These are phyloP conservation scores for Centroberyx gerrardi DNA, from an alignment of 2,797 vertebrate genomes.

Conservation along the genomic window DNA sequence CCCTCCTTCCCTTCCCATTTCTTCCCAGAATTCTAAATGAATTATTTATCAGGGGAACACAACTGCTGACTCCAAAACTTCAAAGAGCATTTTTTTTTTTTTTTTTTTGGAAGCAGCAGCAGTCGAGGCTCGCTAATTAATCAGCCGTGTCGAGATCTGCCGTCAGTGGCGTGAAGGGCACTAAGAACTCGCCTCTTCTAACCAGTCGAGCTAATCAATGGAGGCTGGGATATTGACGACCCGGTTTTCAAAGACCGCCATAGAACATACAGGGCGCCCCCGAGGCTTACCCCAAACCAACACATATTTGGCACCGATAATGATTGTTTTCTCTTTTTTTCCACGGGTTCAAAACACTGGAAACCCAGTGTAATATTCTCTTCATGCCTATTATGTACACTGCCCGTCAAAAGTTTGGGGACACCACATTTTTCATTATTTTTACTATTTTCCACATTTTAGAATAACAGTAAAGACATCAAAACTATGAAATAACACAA, in stretches of 20 bases:
- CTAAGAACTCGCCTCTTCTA: constrained; percentile 24
- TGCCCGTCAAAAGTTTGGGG: no score
- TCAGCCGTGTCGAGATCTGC: constrained; percentile 41
- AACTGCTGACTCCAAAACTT: constrained; percentile 71
- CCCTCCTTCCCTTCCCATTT: constrained; percentile 18
- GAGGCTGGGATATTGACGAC: background rate
- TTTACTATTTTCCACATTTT: no score
- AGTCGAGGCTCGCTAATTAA: constrained; percentile 58
- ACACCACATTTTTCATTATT: no score
- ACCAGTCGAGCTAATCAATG: constrained; percentile 45
- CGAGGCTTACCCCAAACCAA: background rate
- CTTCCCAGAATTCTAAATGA: constrained; percentile 46
- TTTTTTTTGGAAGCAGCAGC: constrained; percentile 35
- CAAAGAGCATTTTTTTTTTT: constrained; percentile 46
- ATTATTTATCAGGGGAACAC: constrained; percentile 70
- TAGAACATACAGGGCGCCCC: background rate
- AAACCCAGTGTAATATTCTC: background rate
- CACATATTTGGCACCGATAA: background rate
- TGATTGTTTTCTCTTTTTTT: background rate
- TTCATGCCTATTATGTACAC: no score
- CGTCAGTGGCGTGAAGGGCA: constrained; percentile 21
- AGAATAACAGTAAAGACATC: no score
- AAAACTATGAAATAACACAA: no score
- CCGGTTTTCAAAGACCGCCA: constrained; percentile 5
- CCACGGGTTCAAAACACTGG: background rate